phyloP scores from a whole-genome alignment of 2,888 invertebrate species.

The Morpho helenor region DNA sequence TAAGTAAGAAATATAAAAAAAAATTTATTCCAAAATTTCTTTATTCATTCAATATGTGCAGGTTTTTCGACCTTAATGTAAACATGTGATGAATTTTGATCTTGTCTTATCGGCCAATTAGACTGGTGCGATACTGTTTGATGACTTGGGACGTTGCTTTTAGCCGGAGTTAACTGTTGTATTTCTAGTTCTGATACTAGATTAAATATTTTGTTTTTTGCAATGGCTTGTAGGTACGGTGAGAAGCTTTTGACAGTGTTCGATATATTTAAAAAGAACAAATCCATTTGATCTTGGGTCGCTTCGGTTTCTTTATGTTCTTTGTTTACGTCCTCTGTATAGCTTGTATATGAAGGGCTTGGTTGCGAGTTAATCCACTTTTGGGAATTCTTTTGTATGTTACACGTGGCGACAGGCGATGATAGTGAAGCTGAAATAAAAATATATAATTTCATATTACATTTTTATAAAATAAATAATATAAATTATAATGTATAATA shows the following conservation, averaged over 20 bases:
- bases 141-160: not conserved
- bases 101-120: not conserved
- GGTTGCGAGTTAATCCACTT: conserved; percentile 1
- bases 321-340: not conserved
- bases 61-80: conserved; percentile 1
- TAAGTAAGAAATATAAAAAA: not conserved
- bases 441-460: not conserved
- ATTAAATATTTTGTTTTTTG: conserved; percentile 26
- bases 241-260: conserved; percentile 28
- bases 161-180: conserved; percentile 83
- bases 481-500: no score
- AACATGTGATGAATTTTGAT: not conserved
- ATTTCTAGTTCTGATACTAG: conserved; percentile 26
- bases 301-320: conserved; percentile 5
- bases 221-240: conserved; percentile 24
- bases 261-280: conserved; percentile 26
- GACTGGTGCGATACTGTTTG: not conserved
- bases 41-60: not conserved
- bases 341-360: not conserved
- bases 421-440: conserved; percentile 1
- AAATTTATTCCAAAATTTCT: not conserved
- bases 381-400: conserved; percentile 3
- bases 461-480: no score
- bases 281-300: conserved; percentile 19
- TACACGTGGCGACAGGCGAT: not conserved